Percentiles rank a stretch among this genome's conserved stretches.
phyloP scores from a whole-genome alignment of 2,797 vertebrate genomes.

The Pseudochaenichthys georgianus region DNA sequence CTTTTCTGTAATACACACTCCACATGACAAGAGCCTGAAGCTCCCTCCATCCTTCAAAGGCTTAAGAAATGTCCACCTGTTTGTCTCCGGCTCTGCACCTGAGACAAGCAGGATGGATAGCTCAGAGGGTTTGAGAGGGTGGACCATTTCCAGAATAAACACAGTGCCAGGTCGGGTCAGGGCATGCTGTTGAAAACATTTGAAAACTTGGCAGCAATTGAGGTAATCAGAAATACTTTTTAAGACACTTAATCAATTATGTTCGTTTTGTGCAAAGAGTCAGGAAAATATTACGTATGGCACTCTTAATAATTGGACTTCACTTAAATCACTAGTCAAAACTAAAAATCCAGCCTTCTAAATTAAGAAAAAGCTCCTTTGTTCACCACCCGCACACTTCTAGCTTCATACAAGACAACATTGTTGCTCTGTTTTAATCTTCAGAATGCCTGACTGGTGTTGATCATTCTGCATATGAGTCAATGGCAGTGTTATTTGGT shows the following conservation, averaged over 20 bases:
- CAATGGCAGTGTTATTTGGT: conserved; percentile 58
- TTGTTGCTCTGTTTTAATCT: conserved; percentile 43
- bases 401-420: conserved; percentile 3
- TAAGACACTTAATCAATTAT: conserved; percentile 1
- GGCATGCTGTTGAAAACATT: background rate
- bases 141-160: conserved; percentile 10
- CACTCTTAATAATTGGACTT: conserved; percentile 13
- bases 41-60: background rate
- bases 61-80: background rate
- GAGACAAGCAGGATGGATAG: conserved; percentile 5
- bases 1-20: background rate
- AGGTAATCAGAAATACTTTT: conserved; percentile 21
- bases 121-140: background rate
- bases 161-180: background rate
- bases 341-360: conserved; percentile 24
- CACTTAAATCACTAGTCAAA: conserved; percentile 17
- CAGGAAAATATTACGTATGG: conserved; percentile 44
- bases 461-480: conserved; percentile 60
- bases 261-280: conserved; percentile 8
- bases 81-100: background rate
- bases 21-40: background rate
- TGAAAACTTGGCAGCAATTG: conserved; percentile 16
- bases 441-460: conserved; percentile 45
- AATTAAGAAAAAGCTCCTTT: conserved; percentile 42
- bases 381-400: conserved; percentile 26